These are phyloP conservation scores for Phyllotis vaccarum DNA, from an alignment of 2,797 vertebrate species.

Conservation along the genomic window DNA sequence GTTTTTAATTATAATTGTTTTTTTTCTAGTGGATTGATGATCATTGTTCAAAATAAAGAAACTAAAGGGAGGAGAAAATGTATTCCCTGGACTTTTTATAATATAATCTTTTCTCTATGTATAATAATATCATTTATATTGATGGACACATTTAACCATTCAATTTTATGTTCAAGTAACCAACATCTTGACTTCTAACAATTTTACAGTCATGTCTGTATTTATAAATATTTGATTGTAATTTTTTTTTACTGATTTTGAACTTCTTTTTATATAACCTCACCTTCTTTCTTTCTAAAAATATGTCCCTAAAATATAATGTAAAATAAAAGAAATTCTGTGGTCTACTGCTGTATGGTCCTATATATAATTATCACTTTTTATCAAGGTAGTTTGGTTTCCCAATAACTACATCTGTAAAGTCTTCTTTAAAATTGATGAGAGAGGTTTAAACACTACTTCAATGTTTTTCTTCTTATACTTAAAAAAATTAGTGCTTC, in stretches of 20 bases:
- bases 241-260: neutral
- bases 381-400: neutral
- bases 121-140: neutral
- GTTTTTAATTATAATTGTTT: neutral
- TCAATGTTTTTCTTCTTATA: neutral
- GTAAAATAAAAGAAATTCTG: neutral
- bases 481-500: neutral
- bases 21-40: neutral
- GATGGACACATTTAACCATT: neutral
- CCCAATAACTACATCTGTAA: neutral
- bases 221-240: neutral
- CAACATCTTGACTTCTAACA: neutral
- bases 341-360: neutral
- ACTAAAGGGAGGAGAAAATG: neutral
- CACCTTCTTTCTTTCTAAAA: neutral
- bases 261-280: neutral
- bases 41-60: neutral
- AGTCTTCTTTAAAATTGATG: neutral
- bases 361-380: neutral
- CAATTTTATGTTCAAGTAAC: neutral
- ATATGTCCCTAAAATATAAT: neutral
- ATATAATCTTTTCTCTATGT: neutral
- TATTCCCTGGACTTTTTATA: constrained; percentile 21
- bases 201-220: neutral
- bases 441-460: neutral